These are phyloP conservation scores for Stercorarius parasiticus DNA, from an alignment of 2,113 vertebrate species.

Conservation along the genomic window DNA sequence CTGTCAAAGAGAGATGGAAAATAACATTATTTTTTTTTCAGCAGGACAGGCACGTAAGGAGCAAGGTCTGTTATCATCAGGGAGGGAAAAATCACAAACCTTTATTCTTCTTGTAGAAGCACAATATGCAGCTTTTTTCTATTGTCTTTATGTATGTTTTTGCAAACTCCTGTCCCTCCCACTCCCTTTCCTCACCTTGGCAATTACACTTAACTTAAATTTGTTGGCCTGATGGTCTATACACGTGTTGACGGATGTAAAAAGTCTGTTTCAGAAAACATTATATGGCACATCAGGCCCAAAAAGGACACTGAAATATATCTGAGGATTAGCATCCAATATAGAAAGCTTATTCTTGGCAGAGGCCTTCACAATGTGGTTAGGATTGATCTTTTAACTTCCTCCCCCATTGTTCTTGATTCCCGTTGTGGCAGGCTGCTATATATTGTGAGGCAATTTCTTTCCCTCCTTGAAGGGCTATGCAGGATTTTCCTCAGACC, in stretches of 20 bases:
- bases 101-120: background rate
- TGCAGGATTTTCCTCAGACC: background rate
- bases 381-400: slow-evolving; percentile 15
- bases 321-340: background rate
- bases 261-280: background rate
- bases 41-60: background rate
- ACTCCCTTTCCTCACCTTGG: background rate
- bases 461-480: background rate
- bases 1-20: background rate
- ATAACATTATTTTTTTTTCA: background rate
- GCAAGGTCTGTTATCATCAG: background rate
- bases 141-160: background rate
- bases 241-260: background rate
- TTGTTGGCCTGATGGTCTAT: background rate
- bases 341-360: background rate
- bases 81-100: background rate
- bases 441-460: background rate
- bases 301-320: background rate
- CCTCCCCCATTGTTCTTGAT: background rate
- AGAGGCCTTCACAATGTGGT: background rate
- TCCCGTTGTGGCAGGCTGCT: background rate
- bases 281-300: background rate
- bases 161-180: background rate
- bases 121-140: background rate
- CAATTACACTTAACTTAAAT: background rate